phyloP scores from a whole-genome alignment of 2,113 vertebrate genomes.

The Triplophysa tibetana region DNA sequence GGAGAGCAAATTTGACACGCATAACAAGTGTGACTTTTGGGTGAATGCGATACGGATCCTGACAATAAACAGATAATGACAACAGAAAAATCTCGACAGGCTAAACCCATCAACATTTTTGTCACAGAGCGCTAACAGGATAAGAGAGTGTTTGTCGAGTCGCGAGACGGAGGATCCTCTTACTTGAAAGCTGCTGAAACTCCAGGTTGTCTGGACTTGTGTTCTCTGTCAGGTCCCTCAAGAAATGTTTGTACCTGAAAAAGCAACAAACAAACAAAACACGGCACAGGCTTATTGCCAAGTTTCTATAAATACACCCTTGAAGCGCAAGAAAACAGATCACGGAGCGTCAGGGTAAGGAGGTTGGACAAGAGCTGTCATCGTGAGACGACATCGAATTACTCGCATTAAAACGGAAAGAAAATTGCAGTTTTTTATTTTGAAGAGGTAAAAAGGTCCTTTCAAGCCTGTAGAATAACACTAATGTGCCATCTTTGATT shows the following conservation, averaged over 20 bases:
- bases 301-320: slow-evolving; percentile 40
- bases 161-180: slow-evolving; percentile 50
- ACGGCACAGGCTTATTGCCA: slow-evolving; percentile 29
- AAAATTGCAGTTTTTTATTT: slow-evolving; percentile 24
- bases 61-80: slow-evolving; percentile 33
- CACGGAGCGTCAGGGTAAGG: slow-evolving; percentile 20
- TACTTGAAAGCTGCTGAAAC: slow-evolving; percentile 84
- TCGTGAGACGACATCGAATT: not conserved
- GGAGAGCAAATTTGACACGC: slow-evolving; percentile 52
- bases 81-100: slow-evolving; percentile 34
- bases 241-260: slow-evolving; percentile 76
- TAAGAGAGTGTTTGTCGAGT: slow-evolving; percentile 33
- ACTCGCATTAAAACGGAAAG: slow-evolving; percentile 25
- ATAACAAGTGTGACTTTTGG: slow-evolving; percentile 43
- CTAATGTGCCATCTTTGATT: slow-evolving; percentile 25
- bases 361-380: slow-evolving; percentile 37
- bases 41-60: slow-evolving; percentile 38
- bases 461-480: slow-evolving; percentile 23
- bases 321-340: not conserved
- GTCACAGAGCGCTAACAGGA: slow-evolving; percentile 45
- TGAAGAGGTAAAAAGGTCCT: slow-evolving; percentile 27
- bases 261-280: slow-evolving; percentile 52
- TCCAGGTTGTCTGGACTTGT: slow-evolving; percentile 69
- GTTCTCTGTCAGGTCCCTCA: slow-evolving; percentile 70
- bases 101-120: slow-evolving; percentile 50